Evolutionary conservation across 2,888 invertebrate species (phyloP).

Genomic region (Drosophila mettleri): DNA sequence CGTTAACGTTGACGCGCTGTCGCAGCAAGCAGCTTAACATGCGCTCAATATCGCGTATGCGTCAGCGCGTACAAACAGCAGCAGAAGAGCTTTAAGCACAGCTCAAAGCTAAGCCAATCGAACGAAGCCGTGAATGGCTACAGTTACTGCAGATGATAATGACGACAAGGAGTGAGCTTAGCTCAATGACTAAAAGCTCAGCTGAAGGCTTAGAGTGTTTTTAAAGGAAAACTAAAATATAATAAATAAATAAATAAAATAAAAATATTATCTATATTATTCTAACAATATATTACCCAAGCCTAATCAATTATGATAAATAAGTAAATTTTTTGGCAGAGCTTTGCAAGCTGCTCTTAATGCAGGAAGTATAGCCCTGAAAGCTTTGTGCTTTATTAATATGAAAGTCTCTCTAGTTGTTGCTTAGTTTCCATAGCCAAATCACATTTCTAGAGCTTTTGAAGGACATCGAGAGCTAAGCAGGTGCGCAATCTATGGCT

Average conservation of each 20-base stretch:
- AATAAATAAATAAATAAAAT: no score
- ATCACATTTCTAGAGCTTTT: neutral
- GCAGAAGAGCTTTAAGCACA: slow-evolving; percentile 6
- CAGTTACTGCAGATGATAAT: no score
- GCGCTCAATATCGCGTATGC: slow-evolving; percentile 34
- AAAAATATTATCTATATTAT: no score
- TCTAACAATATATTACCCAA: no score
- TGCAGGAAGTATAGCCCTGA: neutral
- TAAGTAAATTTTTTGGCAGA: neutral
- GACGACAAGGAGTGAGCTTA: neutral
- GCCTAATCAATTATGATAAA: no score
- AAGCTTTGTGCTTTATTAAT: neutral
- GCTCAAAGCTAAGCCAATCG: slow-evolving; percentile 5
- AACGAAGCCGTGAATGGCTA: no score
- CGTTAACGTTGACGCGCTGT: slow-evolving; percentile 33
- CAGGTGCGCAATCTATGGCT: no score
- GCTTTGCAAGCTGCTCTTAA: neutral
- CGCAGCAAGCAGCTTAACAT: slow-evolving; percentile 73
- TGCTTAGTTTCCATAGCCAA: no score
- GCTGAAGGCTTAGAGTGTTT: no score
- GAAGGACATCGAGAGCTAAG: neutral
- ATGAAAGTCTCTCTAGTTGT: no score
- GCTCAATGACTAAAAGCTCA: neutral
- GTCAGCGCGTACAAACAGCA: slow-evolving; percentile 19
- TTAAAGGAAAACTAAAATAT: no score